Conservation (phyloP, 2,888 invertebrate genomes). For the Thymelicus acteon region DNA sequence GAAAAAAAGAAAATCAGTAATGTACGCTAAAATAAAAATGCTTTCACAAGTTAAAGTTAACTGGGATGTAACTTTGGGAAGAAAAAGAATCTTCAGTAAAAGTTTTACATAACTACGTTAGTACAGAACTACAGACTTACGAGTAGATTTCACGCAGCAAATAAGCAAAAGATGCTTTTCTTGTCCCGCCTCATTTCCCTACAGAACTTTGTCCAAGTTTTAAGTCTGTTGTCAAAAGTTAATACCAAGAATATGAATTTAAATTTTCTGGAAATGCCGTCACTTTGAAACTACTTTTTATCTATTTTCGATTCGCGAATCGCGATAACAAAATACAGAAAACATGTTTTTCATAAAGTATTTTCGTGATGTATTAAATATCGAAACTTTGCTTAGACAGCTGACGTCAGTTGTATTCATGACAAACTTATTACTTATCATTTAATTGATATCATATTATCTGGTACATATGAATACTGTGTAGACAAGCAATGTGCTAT, state of each 20-base stretch:
- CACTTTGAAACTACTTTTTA: slow-evolving; percentile 7
- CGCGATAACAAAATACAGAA: background rate
- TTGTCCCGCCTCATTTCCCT: slow-evolving; percentile 21
- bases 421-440: no score
- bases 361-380: no score
- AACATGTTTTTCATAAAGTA: background rate
- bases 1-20: no score
- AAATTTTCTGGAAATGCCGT: slow-evolving; percentile 2
- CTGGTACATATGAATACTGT: no score
- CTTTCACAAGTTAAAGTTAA: background rate
- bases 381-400: no score
- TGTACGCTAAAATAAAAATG: no score
- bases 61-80: background rate
- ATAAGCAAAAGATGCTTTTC: slow-evolving; percentile 26
- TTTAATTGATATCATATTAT: no score
- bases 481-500: no score
- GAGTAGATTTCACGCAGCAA: slow-evolving; percentile 17
- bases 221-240: slow-evolving; percentile 20
- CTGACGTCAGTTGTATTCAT: no score
- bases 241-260: slow-evolving; percentile 12
- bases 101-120: slow-evolving; percentile 9
- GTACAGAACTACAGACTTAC: slow-evolving; percentile 7
- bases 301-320: background rate
- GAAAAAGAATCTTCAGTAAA: slow-evolving; percentile 2
- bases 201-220: slow-evolving; percentile 21